Evolutionary conservation across 2,797 vertebrate species (phyloP).

Genomic region (Danio albolineatus): DNA sequence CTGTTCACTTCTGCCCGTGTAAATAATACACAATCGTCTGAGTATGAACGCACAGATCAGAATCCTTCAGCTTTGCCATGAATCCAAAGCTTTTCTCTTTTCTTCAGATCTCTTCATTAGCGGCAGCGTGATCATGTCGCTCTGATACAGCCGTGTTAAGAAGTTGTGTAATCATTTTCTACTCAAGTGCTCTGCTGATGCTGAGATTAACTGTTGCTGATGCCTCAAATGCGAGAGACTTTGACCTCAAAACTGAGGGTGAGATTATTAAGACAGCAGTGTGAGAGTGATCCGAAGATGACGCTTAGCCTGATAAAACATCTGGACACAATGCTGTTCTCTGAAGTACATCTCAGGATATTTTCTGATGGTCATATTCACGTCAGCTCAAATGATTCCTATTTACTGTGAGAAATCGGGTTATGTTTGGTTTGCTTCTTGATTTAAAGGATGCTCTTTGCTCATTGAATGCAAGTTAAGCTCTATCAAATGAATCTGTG

Average conservation of each 20-base stretch:
- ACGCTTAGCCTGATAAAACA: slow-evolving; percentile 29
- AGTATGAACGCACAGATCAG: too few species aligned
- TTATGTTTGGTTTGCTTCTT: background rate
- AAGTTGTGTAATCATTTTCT: slow-evolving; percentile 35
- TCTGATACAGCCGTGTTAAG: slow-evolving; percentile 25
- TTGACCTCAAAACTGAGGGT: slow-evolving; percentile 18
- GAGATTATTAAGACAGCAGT: slow-evolving; percentile 40
- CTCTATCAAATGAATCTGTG: background rate
- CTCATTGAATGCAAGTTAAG: background rate
- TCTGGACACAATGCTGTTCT: slow-evolving; percentile 21
- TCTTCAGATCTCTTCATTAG: slow-evolving; percentile 20
- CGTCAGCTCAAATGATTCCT: background rate
- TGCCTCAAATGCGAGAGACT: slow-evolving; percentile 1
- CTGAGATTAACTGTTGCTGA: slow-evolving; percentile 12
- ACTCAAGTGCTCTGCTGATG: background rate
- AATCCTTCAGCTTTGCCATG: background rate
- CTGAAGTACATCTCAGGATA: background rate
- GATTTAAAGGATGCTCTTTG: background rate
- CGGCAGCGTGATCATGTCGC: background rate
- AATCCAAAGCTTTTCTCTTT: slow-evolving; percentile 13
- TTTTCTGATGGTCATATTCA: slow-evolving; percentile 6
- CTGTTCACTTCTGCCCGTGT: background rate
- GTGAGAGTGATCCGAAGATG: slow-evolving; percentile 12
- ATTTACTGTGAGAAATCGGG: background rate
- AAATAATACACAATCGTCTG: slow-evolving; percentile 11